A percentile compares a stretch with the other conserved stretches of the same genome.
phyloP scores from a whole-genome alignment of 2,797 vertebrate genomes.

The Rhynchotus rufescens region DNA sequence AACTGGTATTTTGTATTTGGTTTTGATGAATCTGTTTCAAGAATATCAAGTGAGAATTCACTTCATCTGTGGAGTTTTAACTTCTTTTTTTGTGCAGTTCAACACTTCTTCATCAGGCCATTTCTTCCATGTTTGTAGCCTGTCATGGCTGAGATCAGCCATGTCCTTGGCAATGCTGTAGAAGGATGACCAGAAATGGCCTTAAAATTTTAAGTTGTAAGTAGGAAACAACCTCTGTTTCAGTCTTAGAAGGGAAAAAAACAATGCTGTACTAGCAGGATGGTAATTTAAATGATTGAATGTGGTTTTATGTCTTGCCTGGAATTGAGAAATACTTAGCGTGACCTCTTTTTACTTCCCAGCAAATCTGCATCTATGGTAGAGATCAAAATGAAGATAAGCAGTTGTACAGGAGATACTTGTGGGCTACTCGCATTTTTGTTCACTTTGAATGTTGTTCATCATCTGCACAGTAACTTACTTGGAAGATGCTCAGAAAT shows the following conservation, averaged over 20 bases:
- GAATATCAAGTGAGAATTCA: background rate
- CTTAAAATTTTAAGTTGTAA: background rate
- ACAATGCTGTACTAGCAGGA: background rate
- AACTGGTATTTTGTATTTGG: background rate
- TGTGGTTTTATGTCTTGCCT: background rate
- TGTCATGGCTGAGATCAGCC: background rate
- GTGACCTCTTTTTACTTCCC: constrained; percentile 1
- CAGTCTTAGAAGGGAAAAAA: background rate
- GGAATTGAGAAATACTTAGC: background rate
- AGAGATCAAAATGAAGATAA: constrained; percentile 25
- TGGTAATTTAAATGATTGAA: constrained; percentile 12
- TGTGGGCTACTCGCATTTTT: constrained; percentile 26
- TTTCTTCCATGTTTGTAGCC: background rate
- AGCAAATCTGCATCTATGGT: background rate
- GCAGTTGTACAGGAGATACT: background rate
- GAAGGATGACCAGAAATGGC: background rate
- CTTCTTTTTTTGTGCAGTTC: background rate
- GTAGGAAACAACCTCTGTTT: background rate
- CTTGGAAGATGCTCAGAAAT: constrained; percentile 1
- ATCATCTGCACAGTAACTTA: constrained; percentile 21
- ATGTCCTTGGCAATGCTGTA: background rate
- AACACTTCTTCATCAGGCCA: background rate
- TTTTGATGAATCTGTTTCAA: constrained; percentile 30
- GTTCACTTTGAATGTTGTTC: background rate
- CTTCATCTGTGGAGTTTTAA: background rate